Conservation (phyloP, 2,888 invertebrate genomes). For the Thymelicus acteon region DNA sequence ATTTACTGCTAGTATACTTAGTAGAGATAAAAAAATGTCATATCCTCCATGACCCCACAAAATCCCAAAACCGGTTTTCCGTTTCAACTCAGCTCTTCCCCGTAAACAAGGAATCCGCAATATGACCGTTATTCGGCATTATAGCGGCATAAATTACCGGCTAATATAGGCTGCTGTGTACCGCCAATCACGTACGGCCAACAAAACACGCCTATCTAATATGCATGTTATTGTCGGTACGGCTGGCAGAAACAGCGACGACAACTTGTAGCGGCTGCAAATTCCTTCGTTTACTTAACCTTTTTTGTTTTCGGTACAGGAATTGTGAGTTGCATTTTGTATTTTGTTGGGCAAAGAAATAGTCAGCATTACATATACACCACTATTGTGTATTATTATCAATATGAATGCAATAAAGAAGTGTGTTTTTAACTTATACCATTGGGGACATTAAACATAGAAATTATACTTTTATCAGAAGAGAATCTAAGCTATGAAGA, state of each 20-base stretch:
- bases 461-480: too few relatives aligned
- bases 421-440: too few relatives aligned
- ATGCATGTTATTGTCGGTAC: slow-evolving; percentile 78
- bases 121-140: slow-evolving; percentile 40
- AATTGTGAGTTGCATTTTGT: too few relatives aligned
- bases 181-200: slow-evolving; percentile 74
- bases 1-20: too few relatives aligned
- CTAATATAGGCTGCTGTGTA: slow-evolving; percentile 44
- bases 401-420: too few relatives aligned
- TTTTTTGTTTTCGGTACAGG: background rate
- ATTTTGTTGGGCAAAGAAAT: too few relatives aligned
- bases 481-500: too few relatives aligned
- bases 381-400: too few relatives aligned
- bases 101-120: slow-evolving; percentile 45
- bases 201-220: slow-evolving; percentile 82
- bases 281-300: slow-evolving; percentile 33
- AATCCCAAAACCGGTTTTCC: background rate
- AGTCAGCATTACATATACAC: too few relatives aligned
- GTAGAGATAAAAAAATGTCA: too few relatives aligned
- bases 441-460: too few relatives aligned
- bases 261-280: slow-evolving; percentile 61
- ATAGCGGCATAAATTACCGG: slow-evolving; percentile 44
- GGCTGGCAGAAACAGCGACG: slow-evolving; percentile 38
- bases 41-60: background rate
- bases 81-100: slow-evolving; percentile 45